These are phyloP conservation scores for Dendroctonus ponderosae DNA, from an alignment of 1,140 invertebrate genomes.

Conservation along the genomic window DNA sequence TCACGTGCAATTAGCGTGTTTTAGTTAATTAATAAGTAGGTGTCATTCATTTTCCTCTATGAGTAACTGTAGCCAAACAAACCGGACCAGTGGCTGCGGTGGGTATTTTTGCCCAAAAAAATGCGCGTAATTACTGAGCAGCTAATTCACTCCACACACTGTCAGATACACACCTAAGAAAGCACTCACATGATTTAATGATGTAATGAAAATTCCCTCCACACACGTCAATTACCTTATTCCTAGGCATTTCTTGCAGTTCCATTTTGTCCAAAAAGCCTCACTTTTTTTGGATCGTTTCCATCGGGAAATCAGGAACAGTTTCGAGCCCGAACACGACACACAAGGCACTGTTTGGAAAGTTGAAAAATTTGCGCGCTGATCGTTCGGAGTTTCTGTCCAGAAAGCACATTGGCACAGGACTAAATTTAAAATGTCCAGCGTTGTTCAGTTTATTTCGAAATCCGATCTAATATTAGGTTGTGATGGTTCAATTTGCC, in stretches of 20 bases:
- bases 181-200: slow-evolving; percentile 18
- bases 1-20: no score
- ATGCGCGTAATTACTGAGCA: not conserved
- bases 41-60: no score
- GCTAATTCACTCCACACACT: not conserved
- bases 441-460: slow-evolving; percentile 12
- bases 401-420: slow-evolving; percentile 7
- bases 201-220: slow-evolving; percentile 9
- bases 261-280: not conserved
- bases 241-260: slow-evolving; percentile 18
- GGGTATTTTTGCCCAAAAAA: not conserved
- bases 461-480: slow-evolving; percentile 23
- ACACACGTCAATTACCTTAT: slow-evolving; percentile 19
- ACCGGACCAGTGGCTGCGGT: no score
- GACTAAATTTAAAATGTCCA: slow-evolving; percentile 31
- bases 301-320: no score
- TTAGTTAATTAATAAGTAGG: no score
- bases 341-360: not conserved
- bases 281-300: no score
- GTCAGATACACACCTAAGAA: slow-evolving; percentile 1
- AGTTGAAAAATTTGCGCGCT: not conserved
- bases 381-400: slow-evolving; percentile 1
- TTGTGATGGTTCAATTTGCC: slow-evolving; percentile 12
- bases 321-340: no score
- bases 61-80: no score